Conservation (phyloP, 1,140 invertebrate species). For the Lineus longissimus region DNA sequence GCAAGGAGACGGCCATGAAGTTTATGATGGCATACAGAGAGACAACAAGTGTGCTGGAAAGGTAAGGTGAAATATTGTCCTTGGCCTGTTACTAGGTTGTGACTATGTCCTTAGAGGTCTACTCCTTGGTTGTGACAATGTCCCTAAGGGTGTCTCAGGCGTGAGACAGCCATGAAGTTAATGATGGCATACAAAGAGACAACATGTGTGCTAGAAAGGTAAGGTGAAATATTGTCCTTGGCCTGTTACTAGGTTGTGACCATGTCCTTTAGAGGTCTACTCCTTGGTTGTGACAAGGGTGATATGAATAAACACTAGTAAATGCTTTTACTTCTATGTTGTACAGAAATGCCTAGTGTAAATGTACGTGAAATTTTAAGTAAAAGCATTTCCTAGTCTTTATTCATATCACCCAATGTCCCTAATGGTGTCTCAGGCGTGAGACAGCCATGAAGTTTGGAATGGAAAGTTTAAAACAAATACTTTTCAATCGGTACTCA, state of each 20-base stretch:
- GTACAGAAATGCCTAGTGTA: no score
- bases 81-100: constrained; percentile 80
- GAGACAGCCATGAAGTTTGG: constrained; percentile 73
- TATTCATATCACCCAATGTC: no score
- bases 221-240: constrained; percentile 68
- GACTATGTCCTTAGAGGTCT: constrained; percentile 64
- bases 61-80: constrained; percentile 62
- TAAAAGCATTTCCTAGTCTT: no score
- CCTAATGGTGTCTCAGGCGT: constrained; percentile 73
- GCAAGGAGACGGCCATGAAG: constrained; percentile 72
- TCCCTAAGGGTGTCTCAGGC: constrained; percentile 69
- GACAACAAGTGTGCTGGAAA: constrained; percentile 29
- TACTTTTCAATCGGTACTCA: background rate
- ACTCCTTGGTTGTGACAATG: background rate
- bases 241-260: constrained; percentile 81
- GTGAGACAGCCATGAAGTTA: constrained; percentile 73
- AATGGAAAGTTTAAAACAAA: constrained; percentile 33
- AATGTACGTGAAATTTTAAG: no score
- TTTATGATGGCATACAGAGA: constrained; percentile 60
- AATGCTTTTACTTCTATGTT: no score
- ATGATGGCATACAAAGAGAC: constrained; percentile 56
- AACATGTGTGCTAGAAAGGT: constrained; percentile 35
- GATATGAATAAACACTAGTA: no score
- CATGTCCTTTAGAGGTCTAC: background rate
- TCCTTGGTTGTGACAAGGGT: background rate